A percentile compares a stretch with the other conserved stretches of the same genome.
Evolutionary conservation across 2,113 vertebrate species (phyloP).

Genomic region (Pelusios castaneus): DNA sequence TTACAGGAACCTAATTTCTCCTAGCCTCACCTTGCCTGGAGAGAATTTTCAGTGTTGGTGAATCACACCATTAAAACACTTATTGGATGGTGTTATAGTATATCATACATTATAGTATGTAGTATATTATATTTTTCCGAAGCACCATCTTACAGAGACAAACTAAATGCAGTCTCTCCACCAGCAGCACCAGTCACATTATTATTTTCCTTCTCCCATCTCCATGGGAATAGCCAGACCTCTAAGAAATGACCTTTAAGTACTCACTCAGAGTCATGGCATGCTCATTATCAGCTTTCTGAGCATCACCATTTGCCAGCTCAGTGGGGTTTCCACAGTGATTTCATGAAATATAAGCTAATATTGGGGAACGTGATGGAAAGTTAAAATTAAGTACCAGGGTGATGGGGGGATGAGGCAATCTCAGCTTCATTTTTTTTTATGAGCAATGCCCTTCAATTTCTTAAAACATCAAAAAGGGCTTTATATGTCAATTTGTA

Average conservation of each 20-base stretch:
- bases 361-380: not conserved
- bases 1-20: not conserved
- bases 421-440: not conserved
- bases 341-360: not conserved
- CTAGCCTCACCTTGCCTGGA: not conserved
- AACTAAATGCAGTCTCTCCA: not conserved
- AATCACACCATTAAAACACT: not conserved
- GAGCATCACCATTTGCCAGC: not conserved
- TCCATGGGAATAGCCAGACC: not conserved
- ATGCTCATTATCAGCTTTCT: not conserved
- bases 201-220: not conserved
- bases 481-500: conserved; percentile 1
- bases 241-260: not conserved
- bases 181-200: fast-evolving
- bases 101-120: not conserved
- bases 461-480: conserved; percentile 33
- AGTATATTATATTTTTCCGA: not conserved
- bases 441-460: not conserved
- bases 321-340: not conserved
- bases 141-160: not conserved
- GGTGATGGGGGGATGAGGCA: fast-evolving
- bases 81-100: not conserved
- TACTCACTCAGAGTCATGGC: not conserved
- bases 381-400: not conserved
- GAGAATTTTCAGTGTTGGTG: not conserved